These are phyloP conservation scores for Vireo altiloquus DNA, from an alignment of 2,113 vertebrate species.

Conservation along the genomic window DNA sequence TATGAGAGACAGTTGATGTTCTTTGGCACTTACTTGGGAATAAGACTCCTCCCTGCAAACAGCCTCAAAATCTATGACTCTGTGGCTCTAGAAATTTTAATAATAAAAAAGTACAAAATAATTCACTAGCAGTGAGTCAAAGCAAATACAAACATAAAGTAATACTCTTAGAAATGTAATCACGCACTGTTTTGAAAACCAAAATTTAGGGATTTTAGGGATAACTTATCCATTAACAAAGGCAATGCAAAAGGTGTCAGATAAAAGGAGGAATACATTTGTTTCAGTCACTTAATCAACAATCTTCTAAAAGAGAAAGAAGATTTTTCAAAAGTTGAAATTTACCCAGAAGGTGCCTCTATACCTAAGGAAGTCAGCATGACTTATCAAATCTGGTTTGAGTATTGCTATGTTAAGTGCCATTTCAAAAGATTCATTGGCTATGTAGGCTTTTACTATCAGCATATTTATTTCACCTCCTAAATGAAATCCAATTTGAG, in stretches of 20 bases:
- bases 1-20: background rate
- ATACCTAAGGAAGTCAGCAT: constrained; percentile 29
- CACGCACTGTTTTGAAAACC: background rate
- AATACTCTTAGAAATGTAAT: background rate
- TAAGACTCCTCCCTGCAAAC: background rate
- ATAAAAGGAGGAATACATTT: background rate
- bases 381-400: constrained; percentile 66
- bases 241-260: background rate
- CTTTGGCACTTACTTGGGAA: background rate
- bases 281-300: background rate
- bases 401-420: constrained; percentile 42
- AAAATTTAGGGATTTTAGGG: background rate
- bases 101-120: background rate
- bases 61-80: background rate
- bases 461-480: constrained; percentile 83
- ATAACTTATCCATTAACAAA: background rate
- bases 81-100: background rate
- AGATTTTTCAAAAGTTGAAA: constrained; percentile 42
- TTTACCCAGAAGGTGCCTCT: constrained; percentile 52
- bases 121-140: background rate
- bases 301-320: background rate
- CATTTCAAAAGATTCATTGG: constrained; percentile 33
- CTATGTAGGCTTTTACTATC: constrained; percentile 69
- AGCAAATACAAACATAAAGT: background rate
- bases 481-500: constrained; percentile 88